Evolutionary conservation across 2,888 invertebrate species (phyloP).

Genomic region (Pheosia tremula): DNA sequence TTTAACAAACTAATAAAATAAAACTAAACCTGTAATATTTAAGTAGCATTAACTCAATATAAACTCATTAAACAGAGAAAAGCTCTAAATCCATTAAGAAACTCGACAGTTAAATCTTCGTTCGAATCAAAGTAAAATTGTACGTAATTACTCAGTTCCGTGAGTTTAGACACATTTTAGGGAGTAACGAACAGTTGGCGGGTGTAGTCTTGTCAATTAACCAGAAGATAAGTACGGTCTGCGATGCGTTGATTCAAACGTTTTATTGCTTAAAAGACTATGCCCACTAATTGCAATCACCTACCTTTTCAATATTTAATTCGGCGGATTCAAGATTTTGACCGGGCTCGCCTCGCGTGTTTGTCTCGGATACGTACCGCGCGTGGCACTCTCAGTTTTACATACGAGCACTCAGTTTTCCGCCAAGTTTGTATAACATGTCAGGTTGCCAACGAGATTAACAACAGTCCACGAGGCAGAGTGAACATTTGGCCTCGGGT

Average conservation of each 20-base stretch:
- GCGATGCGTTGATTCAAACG: constrained; percentile 39
- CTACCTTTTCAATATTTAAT: constrained; percentile 18
- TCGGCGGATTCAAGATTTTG: neutral
- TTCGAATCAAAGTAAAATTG: constrained; percentile 62
- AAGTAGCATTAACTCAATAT: constrained; percentile 45
- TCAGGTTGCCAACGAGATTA: no score
- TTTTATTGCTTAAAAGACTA: constrained; percentile 38
- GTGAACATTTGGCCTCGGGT: no score
- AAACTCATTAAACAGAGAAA: constrained; percentile 47
- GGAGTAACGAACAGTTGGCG: constrained; percentile 55
- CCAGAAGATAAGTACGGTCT: constrained; percentile 59
- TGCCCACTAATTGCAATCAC: constrained; percentile 20
- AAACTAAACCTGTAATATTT: constrained; percentile 33
- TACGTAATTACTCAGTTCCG: constrained; percentile 60
- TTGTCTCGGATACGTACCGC: no score
- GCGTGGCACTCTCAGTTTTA: no score
- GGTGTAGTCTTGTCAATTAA: constrained; percentile 73
- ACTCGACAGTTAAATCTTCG: constrained; percentile 50
- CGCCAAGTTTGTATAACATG: no score
- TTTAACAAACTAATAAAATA: constrained; percentile 4
- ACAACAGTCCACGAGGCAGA: no score
- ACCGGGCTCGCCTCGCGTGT: no score
- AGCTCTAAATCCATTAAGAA: constrained; percentile 39
- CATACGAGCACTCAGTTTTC: no score
- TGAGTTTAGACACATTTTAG: constrained; percentile 59